phyloP scores from a whole-genome alignment of 2,113 vertebrate species.

The Arizona elegans region DNA sequence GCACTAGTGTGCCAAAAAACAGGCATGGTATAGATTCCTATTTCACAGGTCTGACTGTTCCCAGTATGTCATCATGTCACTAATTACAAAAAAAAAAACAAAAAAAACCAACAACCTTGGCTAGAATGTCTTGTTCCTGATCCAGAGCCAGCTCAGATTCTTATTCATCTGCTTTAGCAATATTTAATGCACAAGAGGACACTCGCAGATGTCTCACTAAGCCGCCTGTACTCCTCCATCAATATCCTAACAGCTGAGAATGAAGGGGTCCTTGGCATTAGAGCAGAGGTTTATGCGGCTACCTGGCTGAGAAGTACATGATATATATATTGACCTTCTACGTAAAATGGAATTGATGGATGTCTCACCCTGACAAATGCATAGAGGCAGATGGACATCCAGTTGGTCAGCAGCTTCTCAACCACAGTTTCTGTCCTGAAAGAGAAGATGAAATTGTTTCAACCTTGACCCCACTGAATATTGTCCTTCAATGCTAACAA shows the following conservation, averaged over 20 bases:
- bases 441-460: constrained; percentile 27
- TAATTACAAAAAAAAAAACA: neutral
- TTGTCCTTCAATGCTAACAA: neutral
- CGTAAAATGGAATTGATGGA: neutral
- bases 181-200: neutral
- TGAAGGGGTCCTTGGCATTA: neutral
- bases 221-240: neutral
- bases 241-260: neutral
- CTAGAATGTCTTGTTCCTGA: neutral
- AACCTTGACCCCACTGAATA: neutral
- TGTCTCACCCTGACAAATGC: constrained; percentile 87
- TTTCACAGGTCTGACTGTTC: neutral
- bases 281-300: neutral
- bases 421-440: constrained; percentile 95
- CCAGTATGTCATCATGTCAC: neutral
- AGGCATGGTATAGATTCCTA: neutral
- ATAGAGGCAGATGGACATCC: constrained; percentile 99
- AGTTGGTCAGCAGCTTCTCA: constrained; percentile 96
- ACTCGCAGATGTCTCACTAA: neutral
- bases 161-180: neutral
- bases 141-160: neutral
- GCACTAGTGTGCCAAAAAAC: neutral
- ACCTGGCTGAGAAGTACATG: neutral
- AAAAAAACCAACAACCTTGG: neutral
- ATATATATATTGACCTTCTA: neutral